Conservation (phyloP, 2,888 invertebrate genomes). For the Clitarchus hookeri region DNA sequence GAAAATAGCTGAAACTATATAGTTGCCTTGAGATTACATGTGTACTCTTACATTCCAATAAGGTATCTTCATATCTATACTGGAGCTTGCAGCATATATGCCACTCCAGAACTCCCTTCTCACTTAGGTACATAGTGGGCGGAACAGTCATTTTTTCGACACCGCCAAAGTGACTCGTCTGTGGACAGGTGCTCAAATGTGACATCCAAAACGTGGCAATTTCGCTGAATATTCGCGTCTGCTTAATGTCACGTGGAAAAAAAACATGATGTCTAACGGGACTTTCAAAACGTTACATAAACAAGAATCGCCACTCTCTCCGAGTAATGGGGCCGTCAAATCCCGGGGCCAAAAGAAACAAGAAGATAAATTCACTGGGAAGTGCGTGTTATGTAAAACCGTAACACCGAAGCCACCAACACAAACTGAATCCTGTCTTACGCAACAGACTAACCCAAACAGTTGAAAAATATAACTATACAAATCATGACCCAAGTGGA, state of each 20-base stretch:
- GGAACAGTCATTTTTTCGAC: no score
- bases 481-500: background rate
- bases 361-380: background rate
- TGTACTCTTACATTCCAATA: no score
- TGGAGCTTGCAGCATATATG: no score
- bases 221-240: no score
- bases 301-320: constrained; percentile 2
- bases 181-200: no score
- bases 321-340: background rate
- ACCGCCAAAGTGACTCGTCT: no score
- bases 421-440: background rate
- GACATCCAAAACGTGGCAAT: no score
- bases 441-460: background rate
- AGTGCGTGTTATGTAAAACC: background rate
- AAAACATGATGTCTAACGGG: background rate
- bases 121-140: no score
- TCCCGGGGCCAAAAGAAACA: background rate
- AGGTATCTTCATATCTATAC: no score
- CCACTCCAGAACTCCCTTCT: no score
- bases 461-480: background rate
- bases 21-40: no score
- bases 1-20: no score
- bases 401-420: background rate
- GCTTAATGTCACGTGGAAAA: background rate
- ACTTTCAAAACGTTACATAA: constrained; percentile 1